phyloP scores from a whole-genome alignment of 2,888 invertebrate species.

The Polydrusus tereticollis region DNA sequence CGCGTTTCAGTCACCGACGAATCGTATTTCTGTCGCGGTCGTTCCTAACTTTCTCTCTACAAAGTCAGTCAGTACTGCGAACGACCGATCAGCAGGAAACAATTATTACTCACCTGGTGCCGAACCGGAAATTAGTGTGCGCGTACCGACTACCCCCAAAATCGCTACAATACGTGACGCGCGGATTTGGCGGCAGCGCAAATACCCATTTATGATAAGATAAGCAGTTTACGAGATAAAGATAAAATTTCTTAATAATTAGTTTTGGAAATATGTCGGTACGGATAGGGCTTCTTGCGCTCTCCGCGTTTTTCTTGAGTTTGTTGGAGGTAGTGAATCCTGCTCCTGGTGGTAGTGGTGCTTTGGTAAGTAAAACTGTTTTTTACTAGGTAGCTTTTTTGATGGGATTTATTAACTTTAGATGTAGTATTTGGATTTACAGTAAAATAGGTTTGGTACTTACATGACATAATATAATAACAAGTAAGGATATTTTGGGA shows the following conservation, averaged over 20 bases:
- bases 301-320: conserved; percentile 32
- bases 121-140: conserved; percentile 23
- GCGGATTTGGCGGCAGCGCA: conserved; percentile 26
- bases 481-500: too few species aligned
- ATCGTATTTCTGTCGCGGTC: conserved; percentile 42
- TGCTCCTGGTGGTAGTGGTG: conserved; percentile 35
- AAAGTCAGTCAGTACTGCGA: conserved; percentile 40
- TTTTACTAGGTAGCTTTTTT: background rate
- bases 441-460: too few species aligned
- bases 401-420: background rate
- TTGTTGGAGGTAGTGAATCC: conserved; percentile 33
- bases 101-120: background rate
- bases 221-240: conserved; percentile 17
- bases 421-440: background rate
- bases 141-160: conserved; percentile 13
- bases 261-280: conserved; percentile 21
- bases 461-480: too few species aligned
- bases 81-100: conserved; percentile 33
- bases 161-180: conserved; percentile 33
- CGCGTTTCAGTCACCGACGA: conserved; percentile 46
- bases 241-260: conserved; percentile 23
- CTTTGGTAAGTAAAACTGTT: conserved; percentile 43
- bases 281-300: conserved; percentile 23
- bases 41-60: conserved; percentile 34
- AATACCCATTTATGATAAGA: conserved; percentile 23